Percentiles rank a stretch among this genome's conserved stretches.
phyloP scores from a whole-genome alignment of 1,140 invertebrate species.

The Apocrypta bakeri region DNA sequence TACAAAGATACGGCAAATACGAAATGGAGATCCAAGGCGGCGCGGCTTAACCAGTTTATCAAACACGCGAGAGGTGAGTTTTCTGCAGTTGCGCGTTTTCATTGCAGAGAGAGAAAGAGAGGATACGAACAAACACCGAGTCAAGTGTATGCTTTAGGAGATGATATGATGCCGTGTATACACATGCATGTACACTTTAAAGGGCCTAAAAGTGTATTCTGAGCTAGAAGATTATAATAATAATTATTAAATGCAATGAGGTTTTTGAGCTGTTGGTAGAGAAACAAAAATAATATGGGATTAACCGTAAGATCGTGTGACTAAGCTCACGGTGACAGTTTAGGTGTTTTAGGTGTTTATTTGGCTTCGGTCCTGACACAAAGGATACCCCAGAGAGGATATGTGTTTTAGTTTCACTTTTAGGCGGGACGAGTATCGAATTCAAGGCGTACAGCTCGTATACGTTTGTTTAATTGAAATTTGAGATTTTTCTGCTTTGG shows the following conservation, averaged over 20 bases:
- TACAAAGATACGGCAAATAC: background rate
- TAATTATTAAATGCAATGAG: no score
- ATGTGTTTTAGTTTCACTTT: constrained; percentile 43
- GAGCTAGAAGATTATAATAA: no score
- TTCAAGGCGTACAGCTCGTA: background rate
- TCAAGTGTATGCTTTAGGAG: background rate
- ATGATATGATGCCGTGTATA: no score
- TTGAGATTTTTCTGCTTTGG: constrained; percentile 41
- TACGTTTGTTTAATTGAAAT: constrained; percentile 51
- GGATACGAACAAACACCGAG: background rate
- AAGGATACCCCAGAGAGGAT: constrained; percentile 18
- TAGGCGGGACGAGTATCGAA: constrained; percentile 33
- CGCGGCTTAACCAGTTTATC: constrained; percentile 1
- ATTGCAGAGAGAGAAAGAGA: background rate
- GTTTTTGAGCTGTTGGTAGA: no score
- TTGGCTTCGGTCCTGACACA: constrained; percentile 44
- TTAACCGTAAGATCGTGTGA: background rate
- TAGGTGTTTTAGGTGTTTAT: constrained; percentile 43
- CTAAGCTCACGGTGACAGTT: constrained; percentile 11
- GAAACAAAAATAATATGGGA: no score
- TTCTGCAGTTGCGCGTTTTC: background rate
- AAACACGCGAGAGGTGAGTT: background rate
- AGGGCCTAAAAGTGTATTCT: background rate
- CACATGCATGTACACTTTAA: no score
- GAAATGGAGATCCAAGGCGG: background rate